Evolutionary conservation across 2,113 vertebrate species (phyloP), one percentile per base, ranked within the genome.

Genomic region (Hippocampus guttulatus): DNA sequence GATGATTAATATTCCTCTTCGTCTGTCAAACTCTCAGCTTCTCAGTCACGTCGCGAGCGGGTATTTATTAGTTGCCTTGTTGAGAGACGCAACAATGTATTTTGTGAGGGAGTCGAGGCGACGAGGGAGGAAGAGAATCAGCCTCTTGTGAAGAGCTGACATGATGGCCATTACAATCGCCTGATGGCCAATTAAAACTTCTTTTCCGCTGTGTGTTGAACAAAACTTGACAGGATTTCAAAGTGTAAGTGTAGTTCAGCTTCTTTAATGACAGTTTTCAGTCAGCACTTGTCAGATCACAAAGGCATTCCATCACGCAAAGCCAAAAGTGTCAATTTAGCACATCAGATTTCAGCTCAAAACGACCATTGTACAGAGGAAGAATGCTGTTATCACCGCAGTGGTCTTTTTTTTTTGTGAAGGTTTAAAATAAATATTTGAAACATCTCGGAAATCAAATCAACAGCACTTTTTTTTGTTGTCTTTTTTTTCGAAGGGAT

Each of bases 151-250:
- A 75, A 45, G 49, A 3, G 40, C 65, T 79, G 80, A 84, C 79
- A 77, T 73, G 71, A 76, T 12, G n/a, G 30, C 68, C 69, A 83
- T 85, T 87, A 84, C 76, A 30, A n/a, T 81, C 52, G 65, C 70
- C 33, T 84, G 82, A 82, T 69, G 83, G 77, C 85, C 85, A 87
- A 88, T 90, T 90, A 86, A 67, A 86, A 79, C 73, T 65, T 72
- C 55, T 77, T 80, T 68, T 80, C 72, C 40, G 38, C 38, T 64
- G 64, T 83, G 66, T 75, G 77, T 75, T 74, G 67, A 38, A 51
- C 64, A 64, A 45, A 18, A 30, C 63, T 5, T 25, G 84, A 80
- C 72, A 68, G 74, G 70, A 62, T 78, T 80, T 82, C 75, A 72
- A 75, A 78, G 74, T 80, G n/a, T 69, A 70, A 78, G 70, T 3